These are phyloP conservation scores for Taurulus bubalis DNA, from an alignment of 2,113 vertebrate species.

Conservation along the genomic window DNA sequence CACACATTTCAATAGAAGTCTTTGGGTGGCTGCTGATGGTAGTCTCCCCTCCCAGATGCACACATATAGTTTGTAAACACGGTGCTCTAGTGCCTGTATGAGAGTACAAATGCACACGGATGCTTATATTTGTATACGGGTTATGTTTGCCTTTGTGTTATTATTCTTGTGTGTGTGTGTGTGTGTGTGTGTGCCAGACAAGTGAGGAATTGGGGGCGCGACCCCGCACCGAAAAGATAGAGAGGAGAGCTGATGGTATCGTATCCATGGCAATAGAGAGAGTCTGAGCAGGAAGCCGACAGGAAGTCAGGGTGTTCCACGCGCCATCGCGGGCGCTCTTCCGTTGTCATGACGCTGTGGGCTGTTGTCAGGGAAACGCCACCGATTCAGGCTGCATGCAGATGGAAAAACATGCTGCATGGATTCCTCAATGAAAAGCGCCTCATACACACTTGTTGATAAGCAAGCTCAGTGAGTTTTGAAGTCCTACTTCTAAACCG, in stretches of 20 bases:
- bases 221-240: slow-evolving; percentile 59
- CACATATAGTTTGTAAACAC: not conserved
- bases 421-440: slow-evolving; percentile 48
- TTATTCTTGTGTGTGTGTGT: slow-evolving; percentile 3
- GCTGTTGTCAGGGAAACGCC: slow-evolving; percentile 75
- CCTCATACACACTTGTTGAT: slow-evolving; percentile 17
- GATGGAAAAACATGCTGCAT: slow-evolving; percentile 54
- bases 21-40: slow-evolving; percentile 20
- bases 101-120: not conserved
- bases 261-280: slow-evolving; percentile 73
- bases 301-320: slow-evolving; percentile 77
- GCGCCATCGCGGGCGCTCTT: slow-evolving; percentile 57
- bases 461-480: not conserved
- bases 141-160: slow-evolving; percentile 33
- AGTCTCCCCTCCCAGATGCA: not conserved
- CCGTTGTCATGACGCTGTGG: slow-evolving; percentile 79
- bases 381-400: slow-evolving; percentile 66
- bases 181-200: slow-evolving; percentile 37
- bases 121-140: not conserved
- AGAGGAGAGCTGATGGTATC: slow-evolving; percentile 50
- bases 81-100: not conserved
- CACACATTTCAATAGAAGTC: slow-evolving; percentile 30
- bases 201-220: slow-evolving; percentile 64
- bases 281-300: slow-evolving; percentile 74
- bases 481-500: not conserved